phyloP scores from a whole-genome alignment of 2,113 vertebrate species.

The Callipepla californica region DNA sequence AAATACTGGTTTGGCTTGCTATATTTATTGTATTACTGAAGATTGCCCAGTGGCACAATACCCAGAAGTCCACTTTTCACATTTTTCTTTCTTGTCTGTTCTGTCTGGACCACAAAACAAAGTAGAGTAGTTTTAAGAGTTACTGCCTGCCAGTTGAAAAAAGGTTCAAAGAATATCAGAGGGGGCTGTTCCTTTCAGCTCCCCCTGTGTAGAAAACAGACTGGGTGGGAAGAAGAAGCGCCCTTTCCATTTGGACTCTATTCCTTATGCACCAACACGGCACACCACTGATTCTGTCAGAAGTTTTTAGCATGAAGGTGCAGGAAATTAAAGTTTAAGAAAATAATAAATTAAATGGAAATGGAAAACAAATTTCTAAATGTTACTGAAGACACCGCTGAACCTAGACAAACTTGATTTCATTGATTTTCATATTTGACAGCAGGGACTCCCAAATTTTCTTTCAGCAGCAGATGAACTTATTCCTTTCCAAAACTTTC shows the following conservation, averaged over 20 bases:
- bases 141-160: neutral
- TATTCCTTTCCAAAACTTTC: neutral
- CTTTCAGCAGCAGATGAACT: neutral
- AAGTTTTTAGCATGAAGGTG: neutral
- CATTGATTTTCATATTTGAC: neutral
- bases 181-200: neutral
- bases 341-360: conserved; percentile 10
- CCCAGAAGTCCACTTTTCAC: neutral
- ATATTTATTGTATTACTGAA: neutral
- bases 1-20: neutral
- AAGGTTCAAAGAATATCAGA: neutral
- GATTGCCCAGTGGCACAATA: neutral
- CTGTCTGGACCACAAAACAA: neutral
- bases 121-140: neutral
- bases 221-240: neutral
- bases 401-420: neutral
- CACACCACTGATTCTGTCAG: neutral
- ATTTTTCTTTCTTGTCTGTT: neutral
- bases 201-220: neutral
- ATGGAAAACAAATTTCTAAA: conserved; percentile 15
- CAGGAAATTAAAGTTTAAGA: conserved; percentile 17
- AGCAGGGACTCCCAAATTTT: neutral
- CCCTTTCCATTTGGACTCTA: neutral
- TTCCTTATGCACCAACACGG: neutral
- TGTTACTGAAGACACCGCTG: neutral